phyloP scores from a whole-genome alignment of 2,113 vertebrate species.

The Panthera leo region DNA sequence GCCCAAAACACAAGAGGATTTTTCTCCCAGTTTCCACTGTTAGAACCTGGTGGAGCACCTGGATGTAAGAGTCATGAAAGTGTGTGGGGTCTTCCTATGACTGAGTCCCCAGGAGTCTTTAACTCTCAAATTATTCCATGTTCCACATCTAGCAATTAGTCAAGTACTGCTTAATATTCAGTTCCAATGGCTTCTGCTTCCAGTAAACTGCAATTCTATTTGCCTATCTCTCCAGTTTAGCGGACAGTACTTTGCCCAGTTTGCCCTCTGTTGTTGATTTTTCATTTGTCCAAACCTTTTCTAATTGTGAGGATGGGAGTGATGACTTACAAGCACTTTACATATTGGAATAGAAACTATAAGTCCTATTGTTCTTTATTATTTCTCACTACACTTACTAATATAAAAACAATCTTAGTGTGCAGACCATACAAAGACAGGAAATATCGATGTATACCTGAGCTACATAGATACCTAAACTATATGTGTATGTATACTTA shows the following conservation, averaged over 20 bases:
- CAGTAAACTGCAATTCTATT: not conserved
- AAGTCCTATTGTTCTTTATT: not conserved
- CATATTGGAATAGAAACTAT: not conserved
- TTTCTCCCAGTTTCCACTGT: not conserved
- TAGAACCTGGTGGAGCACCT: not conserved
- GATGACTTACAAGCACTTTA: not conserved
- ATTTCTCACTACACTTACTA: not conserved
- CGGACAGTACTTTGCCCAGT: not conserved
- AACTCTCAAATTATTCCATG: not conserved
- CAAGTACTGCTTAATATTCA: not conserved
- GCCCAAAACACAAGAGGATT: not conserved
- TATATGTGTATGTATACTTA: not conserved
- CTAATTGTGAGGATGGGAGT: not conserved
- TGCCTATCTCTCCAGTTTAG: not conserved
- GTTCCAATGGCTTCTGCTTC: not conserved
- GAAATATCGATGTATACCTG: not conserved
- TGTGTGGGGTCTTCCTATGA: not conserved
- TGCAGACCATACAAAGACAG: not conserved
- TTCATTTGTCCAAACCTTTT: not conserved
- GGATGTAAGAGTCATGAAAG: not conserved
- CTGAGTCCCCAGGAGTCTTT: not conserved
- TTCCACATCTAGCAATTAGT: not conserved
- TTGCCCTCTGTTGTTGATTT: not conserved
- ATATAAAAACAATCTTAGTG: not conserved
- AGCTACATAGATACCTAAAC: not conserved